These are phyloP conservation scores for Siniperca knerii DNA, from an alignment of 2,113 vertebrate genomes.

Conservation along the genomic window DNA sequence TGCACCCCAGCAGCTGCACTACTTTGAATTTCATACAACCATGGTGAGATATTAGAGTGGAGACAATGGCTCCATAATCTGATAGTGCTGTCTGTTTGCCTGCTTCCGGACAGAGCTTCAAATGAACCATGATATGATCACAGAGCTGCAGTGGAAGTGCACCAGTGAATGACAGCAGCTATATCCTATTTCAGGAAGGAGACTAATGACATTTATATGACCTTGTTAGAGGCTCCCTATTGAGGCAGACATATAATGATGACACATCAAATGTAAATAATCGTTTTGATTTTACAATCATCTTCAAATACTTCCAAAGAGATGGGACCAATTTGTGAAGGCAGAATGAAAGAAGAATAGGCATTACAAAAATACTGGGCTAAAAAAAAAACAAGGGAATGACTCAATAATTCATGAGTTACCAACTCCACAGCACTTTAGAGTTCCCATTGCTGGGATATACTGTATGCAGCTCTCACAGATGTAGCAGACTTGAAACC, in stretches of 20 bases:
- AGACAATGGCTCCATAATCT: constrained; percentile 63
- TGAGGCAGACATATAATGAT: constrained; percentile 22
- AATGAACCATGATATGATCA: constrained; percentile 63
- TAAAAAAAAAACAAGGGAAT: constrained; percentile 40
- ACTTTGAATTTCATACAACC: constrained; percentile 41
- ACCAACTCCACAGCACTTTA: constrained; percentile 54
- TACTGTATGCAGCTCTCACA: constrained; percentile 12
- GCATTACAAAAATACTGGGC: constrained; percentile 49
- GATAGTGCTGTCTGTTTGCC: constrained; percentile 59
- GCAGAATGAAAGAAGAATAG: constrained; percentile 1
- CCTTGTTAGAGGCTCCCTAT: constrained; percentile 50
- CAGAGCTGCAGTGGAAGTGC: constrained; percentile 52
- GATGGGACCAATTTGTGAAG: constrained; percentile 18
- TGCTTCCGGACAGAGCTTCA: constrained; percentile 68
- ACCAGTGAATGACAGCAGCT: constrained; percentile 30
- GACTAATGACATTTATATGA: constrained; percentile 65
- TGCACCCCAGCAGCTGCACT: not conserved
- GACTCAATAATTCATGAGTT: constrained; percentile 75
- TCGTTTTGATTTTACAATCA: constrained; percentile 9
- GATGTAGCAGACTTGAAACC: constrained; percentile 7
- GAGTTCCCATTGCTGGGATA: constrained; percentile 25
- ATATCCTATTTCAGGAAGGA: constrained; percentile 71
- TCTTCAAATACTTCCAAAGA: constrained; percentile 31
- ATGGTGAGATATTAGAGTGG: constrained; percentile 23
- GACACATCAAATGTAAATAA: constrained; percentile 14